Percentiles rank a stretch among this genome's conserved stretches.
Evolutionary conservation across 2,888 invertebrate species (phyloP).

Genomic region (Caenorhabditis sp.): DNA sequence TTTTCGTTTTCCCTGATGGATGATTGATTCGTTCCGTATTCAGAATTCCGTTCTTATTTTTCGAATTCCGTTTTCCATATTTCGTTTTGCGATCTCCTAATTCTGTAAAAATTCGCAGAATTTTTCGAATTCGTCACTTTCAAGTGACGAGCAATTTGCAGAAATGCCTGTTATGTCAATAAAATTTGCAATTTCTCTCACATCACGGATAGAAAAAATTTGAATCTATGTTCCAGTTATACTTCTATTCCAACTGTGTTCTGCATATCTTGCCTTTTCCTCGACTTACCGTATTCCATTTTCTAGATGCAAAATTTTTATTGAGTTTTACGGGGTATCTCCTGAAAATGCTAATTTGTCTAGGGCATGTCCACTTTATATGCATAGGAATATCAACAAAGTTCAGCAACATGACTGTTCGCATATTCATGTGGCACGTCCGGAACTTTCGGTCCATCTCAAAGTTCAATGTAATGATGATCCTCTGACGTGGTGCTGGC

Average conservation of each 20-base stretch:
- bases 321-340: not conserved
- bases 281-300: not conserved
- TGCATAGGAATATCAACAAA: constrained; percentile 3
- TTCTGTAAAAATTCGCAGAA: too few species aligned
- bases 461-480: constrained; percentile 51
- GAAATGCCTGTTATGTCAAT: too few species aligned
- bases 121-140: too few species aligned
- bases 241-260: not conserved
- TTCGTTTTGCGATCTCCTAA: too few species aligned
- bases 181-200: too few species aligned
- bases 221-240: not conserved
- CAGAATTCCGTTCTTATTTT: too few species aligned
- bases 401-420: constrained; percentile 30
- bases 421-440: constrained; percentile 52
- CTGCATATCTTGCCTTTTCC: not conserved
- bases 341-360: constrained; percentile 7
- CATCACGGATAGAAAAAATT: too few species aligned
- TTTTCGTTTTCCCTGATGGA: too few species aligned
- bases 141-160: too few species aligned
- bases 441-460: constrained; percentile 23
- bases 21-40: too few species aligned
- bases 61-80: too few species aligned
- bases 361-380: constrained; percentile 4
- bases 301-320: constrained; percentile 3
- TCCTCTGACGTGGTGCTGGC: constrained; percentile 45